A percentile compares a stretch with the other conserved stretches of the same genome.
phyloP scores from a whole-genome alignment of 1,140 invertebrate species.

The Heliconius melpomene region DNA sequence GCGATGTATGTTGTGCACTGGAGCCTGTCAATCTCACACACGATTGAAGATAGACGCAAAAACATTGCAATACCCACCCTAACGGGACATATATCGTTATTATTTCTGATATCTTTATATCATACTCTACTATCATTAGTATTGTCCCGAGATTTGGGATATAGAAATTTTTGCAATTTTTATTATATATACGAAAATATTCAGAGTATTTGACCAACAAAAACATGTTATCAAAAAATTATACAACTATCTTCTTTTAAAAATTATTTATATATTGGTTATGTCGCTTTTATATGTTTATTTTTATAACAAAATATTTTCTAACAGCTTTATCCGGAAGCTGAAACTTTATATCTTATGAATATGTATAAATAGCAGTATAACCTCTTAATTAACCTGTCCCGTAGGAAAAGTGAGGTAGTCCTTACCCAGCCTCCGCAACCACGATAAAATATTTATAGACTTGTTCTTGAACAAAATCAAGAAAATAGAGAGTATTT shows the following conservation, averaged over 20 bases:
- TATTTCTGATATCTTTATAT: conserved; percentile 46
- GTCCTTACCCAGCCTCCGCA: conserved; percentile 46
- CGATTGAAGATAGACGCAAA: conserved; percentile 68
- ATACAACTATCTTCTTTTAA: too few relatives aligned
- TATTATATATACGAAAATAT: neutral
- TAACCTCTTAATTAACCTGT: conserved; percentile 53
- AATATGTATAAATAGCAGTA: conserved; percentile 21
- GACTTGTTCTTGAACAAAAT: conserved; percentile 67
- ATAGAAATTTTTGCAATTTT: neutral
- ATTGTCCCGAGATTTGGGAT: neutral
- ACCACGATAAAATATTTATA: conserved; percentile 69
- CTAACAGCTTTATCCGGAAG: neutral
- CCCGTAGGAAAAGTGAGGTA: conserved; percentile 41
- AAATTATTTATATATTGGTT: too few relatives aligned
- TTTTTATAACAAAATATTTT: neutral
- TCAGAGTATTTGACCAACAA: too few relatives aligned
- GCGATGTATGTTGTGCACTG: conserved; percentile 56
- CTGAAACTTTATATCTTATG: neutral
- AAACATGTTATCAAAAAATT: too few relatives aligned
- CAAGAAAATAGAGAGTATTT: conserved; percentile 24
- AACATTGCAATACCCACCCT: conserved; percentile 64
- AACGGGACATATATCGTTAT: conserved; percentile 63
- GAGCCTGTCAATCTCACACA: conserved; percentile 70
- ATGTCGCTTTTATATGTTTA: too few relatives aligned
- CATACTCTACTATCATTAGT: neutral